Evolutionary conservation across 2,797 vertebrate genomes (phyloP).

Genomic region (Phoeniculus purpureus): DNA sequence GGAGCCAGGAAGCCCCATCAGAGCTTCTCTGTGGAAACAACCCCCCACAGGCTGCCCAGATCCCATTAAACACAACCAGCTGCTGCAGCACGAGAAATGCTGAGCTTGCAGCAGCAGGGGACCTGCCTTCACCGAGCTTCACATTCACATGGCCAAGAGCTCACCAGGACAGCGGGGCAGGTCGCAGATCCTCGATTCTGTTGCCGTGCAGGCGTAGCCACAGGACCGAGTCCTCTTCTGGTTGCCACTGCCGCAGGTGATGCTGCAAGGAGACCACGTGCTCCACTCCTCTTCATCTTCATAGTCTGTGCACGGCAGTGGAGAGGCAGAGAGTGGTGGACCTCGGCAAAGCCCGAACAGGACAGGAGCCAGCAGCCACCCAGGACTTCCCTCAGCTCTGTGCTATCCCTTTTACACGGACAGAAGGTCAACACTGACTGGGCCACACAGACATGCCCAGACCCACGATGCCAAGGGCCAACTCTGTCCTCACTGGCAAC

Average conservation of each 20-base stretch:
- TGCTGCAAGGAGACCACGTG: constrained; percentile 88
- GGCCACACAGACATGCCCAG: not conserved
- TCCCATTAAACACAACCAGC: not conserved
- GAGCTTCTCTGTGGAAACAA: not conserved
- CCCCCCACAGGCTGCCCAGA: not conserved
- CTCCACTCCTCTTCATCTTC: constrained; percentile 89
- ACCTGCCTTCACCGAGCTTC: not conserved
- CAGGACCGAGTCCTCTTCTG: constrained; percentile 89
- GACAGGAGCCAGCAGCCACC: not conserved
- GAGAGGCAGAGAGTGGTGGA: not conserved
- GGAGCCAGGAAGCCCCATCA: not conserved
- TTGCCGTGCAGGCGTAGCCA: constrained; percentile 87
- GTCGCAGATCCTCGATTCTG: constrained; percentile 86
- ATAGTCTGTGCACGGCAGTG: constrained; percentile 76
- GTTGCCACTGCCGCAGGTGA: constrained; percentile 85
- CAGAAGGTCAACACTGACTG: not conserved
- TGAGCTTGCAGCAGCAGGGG: not conserved
- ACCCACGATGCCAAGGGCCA: not conserved
- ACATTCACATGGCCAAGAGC: not conserved
- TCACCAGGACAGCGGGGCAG: constrained; percentile 86
- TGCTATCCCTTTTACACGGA: not conserved
- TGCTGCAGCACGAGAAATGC: not conserved
- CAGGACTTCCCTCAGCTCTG: not conserved
- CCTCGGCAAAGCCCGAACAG: not conserved
- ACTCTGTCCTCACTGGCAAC: not conserved